Conservation (phyloP, 1,140 invertebrate genomes). For the Eurosta solidaginis region DNA sequence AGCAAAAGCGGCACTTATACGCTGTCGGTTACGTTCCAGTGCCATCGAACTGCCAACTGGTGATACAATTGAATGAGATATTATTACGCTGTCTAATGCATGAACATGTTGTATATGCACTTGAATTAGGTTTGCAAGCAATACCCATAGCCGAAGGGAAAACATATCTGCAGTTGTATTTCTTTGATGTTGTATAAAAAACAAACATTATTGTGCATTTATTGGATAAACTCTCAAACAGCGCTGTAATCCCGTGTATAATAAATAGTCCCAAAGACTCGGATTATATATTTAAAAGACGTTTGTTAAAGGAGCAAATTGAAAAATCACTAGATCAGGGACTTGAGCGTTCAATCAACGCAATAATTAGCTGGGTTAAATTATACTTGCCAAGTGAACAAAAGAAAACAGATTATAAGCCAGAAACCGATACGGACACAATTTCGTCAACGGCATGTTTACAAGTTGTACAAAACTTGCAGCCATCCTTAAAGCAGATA, state of each 20-base stretch:
- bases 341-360: slow-evolving; percentile 84
- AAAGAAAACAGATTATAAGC: slow-evolving; percentile 95
- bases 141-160: slow-evolving; percentile 90
- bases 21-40: slow-evolving; percentile 85
- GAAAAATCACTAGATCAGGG: slow-evolving; percentile 91
- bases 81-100: slow-evolving; percentile 84
- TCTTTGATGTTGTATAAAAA: slow-evolving; percentile 92
- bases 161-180: slow-evolving; percentile 83
- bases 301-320: slow-evolving; percentile 82
- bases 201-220: slow-evolving; percentile 96
- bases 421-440: slow-evolving; percentile 84
- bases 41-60: slow-evolving; percentile 77
- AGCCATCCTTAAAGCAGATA: slow-evolving; percentile 77
- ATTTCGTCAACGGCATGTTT: slow-evolving; percentile 72
- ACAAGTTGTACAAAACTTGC: slow-evolving; percentile 85
- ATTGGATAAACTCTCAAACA: slow-evolving; percentile 92
- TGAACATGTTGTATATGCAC: slow-evolving; percentile 95
- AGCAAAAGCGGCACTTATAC: slow-evolving; percentile 85
- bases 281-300: slow-evolving; percentile 87
- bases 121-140: slow-evolving; percentile 89
- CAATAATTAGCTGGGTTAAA: slow-evolving; percentile 90
- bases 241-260: slow-evolving; percentile 86
- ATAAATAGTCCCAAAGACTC: slow-evolving; percentile 85
- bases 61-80: slow-evolving; percentile 84
- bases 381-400: slow-evolving; percentile 90